These are phyloP conservation scores for Chymomyza caudatula DNA, from an alignment of 2,888 invertebrate genomes.

Conservation along the genomic window DNA sequence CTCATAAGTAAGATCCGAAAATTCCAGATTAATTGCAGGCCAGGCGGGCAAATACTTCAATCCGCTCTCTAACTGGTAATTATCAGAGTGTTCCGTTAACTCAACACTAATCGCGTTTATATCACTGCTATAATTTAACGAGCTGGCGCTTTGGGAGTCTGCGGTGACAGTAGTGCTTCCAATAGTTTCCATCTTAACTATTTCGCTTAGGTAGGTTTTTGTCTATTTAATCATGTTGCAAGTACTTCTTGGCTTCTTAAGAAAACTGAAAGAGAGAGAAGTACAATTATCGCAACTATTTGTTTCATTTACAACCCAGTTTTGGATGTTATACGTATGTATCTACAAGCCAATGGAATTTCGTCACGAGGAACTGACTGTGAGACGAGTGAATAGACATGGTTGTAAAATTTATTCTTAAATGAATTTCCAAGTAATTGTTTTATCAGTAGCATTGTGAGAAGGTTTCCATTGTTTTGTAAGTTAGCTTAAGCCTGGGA, in stretches of 20 bases:
- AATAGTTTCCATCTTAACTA: slow-evolving; percentile 19
- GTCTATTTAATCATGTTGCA: background rate
- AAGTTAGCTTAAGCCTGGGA: too few species aligned
- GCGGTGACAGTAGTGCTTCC: slow-evolving; percentile 41
- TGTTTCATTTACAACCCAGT: background rate
- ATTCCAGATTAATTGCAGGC: slow-evolving; percentile 89
- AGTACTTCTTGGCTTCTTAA: background rate
- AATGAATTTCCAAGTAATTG: too few species aligned
- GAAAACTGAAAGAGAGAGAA: background rate
- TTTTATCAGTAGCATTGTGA: too few species aligned
- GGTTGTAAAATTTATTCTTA: too few species aligned
- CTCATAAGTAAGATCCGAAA: slow-evolving; percentile 88
- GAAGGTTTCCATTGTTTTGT: too few species aligned
- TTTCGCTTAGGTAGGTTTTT: background rate
- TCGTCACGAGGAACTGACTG: too few species aligned
- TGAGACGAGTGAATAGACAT: too few species aligned
- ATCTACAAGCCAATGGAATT: background rate
- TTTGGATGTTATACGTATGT: background rate
- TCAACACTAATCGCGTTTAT: slow-evolving; percentile 75
- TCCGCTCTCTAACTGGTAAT: slow-evolving; percentile 79
- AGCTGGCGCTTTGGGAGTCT: slow-evolving; percentile 57
- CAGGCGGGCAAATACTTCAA: slow-evolving; percentile 82
- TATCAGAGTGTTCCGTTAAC: slow-evolving; percentile 76
- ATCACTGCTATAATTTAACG: slow-evolving; percentile 72
- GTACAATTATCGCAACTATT: background rate